Percentiles rank a stretch among this genome's conserved stretches.
These are phyloP conservation scores for Sebastes oblongus DNA, from an alignment of 2,797 vertebrate genomes.

Conservation along the genomic window DNA sequence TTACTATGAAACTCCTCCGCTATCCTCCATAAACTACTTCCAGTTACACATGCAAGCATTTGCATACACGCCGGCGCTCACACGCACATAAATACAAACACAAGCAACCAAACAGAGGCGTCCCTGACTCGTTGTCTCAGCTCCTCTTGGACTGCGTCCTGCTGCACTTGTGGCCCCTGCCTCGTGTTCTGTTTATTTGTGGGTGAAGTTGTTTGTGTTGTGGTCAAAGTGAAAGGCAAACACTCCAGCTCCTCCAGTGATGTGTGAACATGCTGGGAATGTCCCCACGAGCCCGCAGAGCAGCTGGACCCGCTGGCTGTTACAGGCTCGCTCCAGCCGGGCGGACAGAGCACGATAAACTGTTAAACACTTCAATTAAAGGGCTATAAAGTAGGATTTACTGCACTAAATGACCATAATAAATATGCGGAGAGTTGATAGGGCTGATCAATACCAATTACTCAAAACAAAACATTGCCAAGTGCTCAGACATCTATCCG, in stretches of 20 bases:
- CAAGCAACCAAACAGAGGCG: constrained; percentile 10
- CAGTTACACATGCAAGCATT: constrained; percentile 11
- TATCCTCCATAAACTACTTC: constrained; percentile 12
- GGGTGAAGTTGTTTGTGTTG: constrained; percentile 76
- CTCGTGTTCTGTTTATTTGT: constrained; percentile 73
- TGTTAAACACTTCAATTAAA: constrained; percentile 8
- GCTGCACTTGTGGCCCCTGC: constrained; percentile 62
- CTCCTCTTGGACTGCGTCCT: constrained; percentile 54
- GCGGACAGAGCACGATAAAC: constrained; percentile 2
- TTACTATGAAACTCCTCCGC: neutral
- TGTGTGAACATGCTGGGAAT: constrained; percentile 68
- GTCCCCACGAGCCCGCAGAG: constrained; percentile 33
- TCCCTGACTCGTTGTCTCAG: constrained; percentile 18
- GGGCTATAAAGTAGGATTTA: neutral
- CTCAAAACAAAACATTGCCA: neutral
- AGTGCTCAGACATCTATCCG: neutral
- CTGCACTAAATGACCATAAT: neutral
- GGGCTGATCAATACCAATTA: constrained; percentile 1
- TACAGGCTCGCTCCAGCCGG: neutral
- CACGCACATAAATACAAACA: constrained; percentile 28
- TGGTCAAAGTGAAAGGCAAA: constrained; percentile 75
- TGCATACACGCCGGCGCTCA: neutral
- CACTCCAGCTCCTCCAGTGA: constrained; percentile 63
- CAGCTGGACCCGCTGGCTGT: constrained; percentile 48
- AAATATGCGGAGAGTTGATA: neutral